phyloP scores from a whole-genome alignment of 1,140 invertebrate species.

The Sesamia nonagrioides region DNA sequence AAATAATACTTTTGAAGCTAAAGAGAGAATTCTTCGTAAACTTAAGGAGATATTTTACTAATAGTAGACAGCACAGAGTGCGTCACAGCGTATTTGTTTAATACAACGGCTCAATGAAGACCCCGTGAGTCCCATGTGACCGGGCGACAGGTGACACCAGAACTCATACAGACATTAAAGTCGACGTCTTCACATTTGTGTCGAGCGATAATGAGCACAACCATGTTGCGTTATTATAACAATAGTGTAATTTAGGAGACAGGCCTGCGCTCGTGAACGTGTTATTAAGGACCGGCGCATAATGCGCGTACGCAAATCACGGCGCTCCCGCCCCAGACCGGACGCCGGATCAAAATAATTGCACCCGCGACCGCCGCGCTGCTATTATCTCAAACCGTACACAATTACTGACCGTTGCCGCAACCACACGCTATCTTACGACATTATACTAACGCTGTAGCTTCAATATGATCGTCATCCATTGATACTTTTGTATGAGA shows the following conservation, averaged over 20 bases:
- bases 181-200: not conserved
- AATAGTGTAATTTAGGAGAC: constrained; percentile 62
- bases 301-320: constrained; percentile 80
- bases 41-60: no score
- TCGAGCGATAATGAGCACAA: constrained; percentile 1
- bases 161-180: not conserved
- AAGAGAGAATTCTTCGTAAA: no score
- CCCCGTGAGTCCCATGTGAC: no score
- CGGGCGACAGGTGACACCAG: not conserved
- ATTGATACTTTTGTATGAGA: constrained; percentile 6
- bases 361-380: constrained; percentile 69
- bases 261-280: constrained; percentile 52
- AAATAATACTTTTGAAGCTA: no score
- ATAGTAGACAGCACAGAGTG: no score
- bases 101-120: no score
- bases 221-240: constrained; percentile 19
- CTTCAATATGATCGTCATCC: constrained; percentile 1
- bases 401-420: constrained; percentile 72
- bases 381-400: constrained; percentile 82
- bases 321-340: constrained; percentile 55
- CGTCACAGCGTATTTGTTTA: no score
- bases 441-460: not conserved
- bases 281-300: constrained; percentile 66
- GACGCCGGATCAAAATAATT: constrained; percentile 76
- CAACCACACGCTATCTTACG: constrained; percentile 33